Conservation (phyloP, 2,113 vertebrate genomes). For the Spea bombifrons region DNA sequence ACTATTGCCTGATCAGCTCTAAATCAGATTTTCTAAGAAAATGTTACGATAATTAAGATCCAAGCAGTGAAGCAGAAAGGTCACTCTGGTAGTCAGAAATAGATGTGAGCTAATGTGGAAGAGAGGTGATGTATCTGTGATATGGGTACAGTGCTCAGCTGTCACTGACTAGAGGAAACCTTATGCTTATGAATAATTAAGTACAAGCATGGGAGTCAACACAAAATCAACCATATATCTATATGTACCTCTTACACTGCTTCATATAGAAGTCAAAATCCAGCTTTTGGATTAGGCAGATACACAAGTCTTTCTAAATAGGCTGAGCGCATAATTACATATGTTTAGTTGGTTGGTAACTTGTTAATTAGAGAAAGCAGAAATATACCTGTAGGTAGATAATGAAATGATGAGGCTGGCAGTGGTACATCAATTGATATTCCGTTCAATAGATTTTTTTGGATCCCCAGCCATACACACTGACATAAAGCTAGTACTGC, state of each 20-base stretch:
- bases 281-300: too few relatives aligned
- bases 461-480: too few relatives aligned
- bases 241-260: constrained; percentile 6
- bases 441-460: too few relatives aligned
- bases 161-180: constrained; percentile 58
- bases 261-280: not conserved
- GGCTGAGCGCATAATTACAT: too few relatives aligned
- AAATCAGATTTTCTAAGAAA: constrained; percentile 28
- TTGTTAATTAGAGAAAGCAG: too few relatives aligned
- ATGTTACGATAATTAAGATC: constrained; percentile 53
- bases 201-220: constrained; percentile 33
- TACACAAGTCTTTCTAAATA: too few relatives aligned
- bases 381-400: too few relatives aligned
- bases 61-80: constrained; percentile 54
- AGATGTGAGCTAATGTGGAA: constrained; percentile 52
- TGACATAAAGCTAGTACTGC: too few relatives aligned
- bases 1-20: not conserved
- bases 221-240: not conserved
- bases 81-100: constrained; percentile 57
- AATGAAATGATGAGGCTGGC: too few relatives aligned
- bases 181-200: constrained; percentile 65
- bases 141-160: constrained; percentile 60
- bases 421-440: too few relatives aligned
- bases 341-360: too few relatives aligned
- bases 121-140: constrained; percentile 59